phyloP scores from a whole-genome alignment of 2,888 invertebrate species.

The Nebria brevicollis region DNA sequence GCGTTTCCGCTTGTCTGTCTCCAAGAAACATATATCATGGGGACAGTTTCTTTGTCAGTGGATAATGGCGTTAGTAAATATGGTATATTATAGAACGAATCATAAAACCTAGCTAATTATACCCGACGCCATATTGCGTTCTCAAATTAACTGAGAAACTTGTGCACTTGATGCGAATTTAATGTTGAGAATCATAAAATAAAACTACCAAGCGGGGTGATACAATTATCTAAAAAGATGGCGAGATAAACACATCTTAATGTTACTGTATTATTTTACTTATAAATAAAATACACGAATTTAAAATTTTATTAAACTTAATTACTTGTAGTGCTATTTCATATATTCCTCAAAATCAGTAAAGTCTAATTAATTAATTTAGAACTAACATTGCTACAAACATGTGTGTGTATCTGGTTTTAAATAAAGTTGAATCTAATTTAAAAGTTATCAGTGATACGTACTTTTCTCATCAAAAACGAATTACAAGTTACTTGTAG shows the following conservation, averaged over 20 bases:
- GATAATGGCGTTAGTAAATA: neutral
- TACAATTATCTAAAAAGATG: neutral
- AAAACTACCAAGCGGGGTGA: neutral
- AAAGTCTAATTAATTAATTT: no score
- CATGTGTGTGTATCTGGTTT: conserved; percentile 15
- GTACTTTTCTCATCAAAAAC: conserved; percentile 43
- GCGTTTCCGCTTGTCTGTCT: neutral
- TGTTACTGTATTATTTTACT: neutral
- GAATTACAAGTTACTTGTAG: conserved; percentile 34
- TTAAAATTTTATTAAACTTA: no score
- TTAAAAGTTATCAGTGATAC: conserved; percentile 39
- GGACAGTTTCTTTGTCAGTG: neutral
- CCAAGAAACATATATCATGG: neutral
- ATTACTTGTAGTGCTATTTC: no score
- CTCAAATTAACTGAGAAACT: neutral
- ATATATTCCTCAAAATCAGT: no score
- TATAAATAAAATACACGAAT: neutral
- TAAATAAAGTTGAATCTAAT: conserved; percentile 37
- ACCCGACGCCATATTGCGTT: neutral
- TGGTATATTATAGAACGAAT: neutral
- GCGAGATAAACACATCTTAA: neutral
- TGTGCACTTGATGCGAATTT: neutral
- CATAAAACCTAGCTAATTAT: neutral
- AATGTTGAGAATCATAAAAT: neutral
- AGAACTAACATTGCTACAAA: no score